phyloP scores from a whole-genome alignment of 2,113 vertebrate species.

The Heterotis niloticus region DNA sequence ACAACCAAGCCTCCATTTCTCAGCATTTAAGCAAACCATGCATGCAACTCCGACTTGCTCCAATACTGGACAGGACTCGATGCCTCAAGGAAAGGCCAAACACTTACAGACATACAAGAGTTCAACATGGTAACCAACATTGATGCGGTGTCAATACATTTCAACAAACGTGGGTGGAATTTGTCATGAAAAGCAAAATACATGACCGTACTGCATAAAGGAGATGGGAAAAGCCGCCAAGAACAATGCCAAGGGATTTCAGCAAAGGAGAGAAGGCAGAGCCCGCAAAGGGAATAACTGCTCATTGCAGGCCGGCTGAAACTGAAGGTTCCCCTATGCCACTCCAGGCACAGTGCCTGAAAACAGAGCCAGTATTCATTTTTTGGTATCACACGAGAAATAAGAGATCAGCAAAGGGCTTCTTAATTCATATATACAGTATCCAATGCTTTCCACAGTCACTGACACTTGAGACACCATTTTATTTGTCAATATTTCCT shows the following conservation, averaged over 20 bases:
- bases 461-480: no score
- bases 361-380: neutral
- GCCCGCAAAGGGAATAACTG: neutral
- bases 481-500: no score
- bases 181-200: no score
- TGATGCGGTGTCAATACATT: no score
- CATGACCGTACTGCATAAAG: neutral
- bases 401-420: neutral
- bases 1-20: neutral
- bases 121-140: no score
- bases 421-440: neutral
- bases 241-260: neutral
- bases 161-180: no score
- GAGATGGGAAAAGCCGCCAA: neutral
- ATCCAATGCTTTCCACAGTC: neutral
- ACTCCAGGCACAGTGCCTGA: neutral
- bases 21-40: neutral
- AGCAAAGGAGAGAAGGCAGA: neutral
- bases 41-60: neutral
- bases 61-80: no score
- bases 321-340: neutral
- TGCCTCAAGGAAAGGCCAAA: no score
- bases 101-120: no score
- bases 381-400: slow-evolving; percentile 6
- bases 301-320: neutral